Base-by-base conservation (phyloP, 2,888 invertebrate species). In the Nipponacmea schrenckii region DNA sequence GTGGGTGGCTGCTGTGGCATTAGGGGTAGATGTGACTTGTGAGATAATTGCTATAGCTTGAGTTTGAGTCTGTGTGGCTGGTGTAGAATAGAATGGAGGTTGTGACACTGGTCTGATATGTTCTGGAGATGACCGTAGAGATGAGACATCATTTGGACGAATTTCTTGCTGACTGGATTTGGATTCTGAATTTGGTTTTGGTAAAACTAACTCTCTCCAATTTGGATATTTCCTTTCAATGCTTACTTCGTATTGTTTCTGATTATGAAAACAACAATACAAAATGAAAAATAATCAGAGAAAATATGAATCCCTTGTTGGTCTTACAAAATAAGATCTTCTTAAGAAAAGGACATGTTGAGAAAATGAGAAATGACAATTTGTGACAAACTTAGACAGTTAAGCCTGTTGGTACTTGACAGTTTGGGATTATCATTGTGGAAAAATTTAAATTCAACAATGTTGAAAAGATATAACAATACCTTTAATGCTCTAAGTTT, bases 211-310 rank as follows among this genome's bases (percentile, higher is more conserved):
- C 62, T 83, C 78, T 69, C 81, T 81, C 88, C 88, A 88, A 48
- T 84, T 75, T 17, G 88, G 88, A 71, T 88, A 88, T 14, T 80
- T 82, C 67, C 80, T 79, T 69, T 85, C 85, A 50, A 88, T 83
- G 65, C 84, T 80, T 24, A 83, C 82, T 70, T 84, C 85, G 81
- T 86, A 86, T 71, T 86, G 83, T 68, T 77, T 75, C 84, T 84
- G 72, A 7, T 26, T 50, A 64, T 20, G 15, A 63, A 50, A 24
- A n/a, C 10, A 20, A 10, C 17, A 39, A 46, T 20, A 14, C 45
- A 20, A 5, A 14, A 15, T 62, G 8, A 62, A n/a, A 17, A 62
- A 44, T 31, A 8, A 17, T 24, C 3, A 24, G 50, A 24, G 8
- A 46, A 10, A 39, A 39, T 39, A 39, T 39, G 39, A 39, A 39